Percentiles rank a stretch among this genome's conserved stretches.
These are phyloP conservation scores for Luidia sarsii DNA, from an alignment of 53 echinoderm and acorn worm species.

Conservation along the genomic window DNA sequence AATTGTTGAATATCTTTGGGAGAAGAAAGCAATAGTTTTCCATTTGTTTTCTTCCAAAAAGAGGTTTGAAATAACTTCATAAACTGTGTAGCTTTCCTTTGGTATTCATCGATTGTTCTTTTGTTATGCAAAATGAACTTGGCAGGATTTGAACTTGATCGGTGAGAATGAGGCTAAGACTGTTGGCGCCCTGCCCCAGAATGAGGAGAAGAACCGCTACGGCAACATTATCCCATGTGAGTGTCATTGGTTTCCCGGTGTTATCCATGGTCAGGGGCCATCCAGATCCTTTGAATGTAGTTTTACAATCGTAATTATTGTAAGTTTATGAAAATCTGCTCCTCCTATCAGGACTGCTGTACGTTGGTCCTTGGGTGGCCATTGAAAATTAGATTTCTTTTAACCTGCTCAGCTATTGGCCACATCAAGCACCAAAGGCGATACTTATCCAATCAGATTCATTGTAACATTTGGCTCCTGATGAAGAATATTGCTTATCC, in stretches of 20 bases:
- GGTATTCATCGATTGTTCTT: no score
- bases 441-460: neutral
- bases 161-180: conserved; percentile 53
- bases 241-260: neutral
- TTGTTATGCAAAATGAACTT: no score
- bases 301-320: neutral
- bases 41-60: no score
- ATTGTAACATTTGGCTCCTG: neutral
- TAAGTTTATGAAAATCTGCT: no score
- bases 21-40: no score
- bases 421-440: neutral
- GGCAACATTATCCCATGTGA: conserved; percentile 80
- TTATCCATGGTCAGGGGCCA: conserved; percentile 31
- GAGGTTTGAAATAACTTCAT: no score
- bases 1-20: no score
- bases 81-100: no score
- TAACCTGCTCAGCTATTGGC: neutral
- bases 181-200: conserved; percentile 49
- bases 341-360: no score
- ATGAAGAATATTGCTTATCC: no score
- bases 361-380: no score
- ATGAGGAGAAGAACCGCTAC: conserved; percentile 74
- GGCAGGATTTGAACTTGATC: conserved; percentile 61
- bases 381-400: neutral
- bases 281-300: neutral